phyloP scores from a whole-genome alignment of 2,888 invertebrate species.

The Campoplex capitator region DNA sequence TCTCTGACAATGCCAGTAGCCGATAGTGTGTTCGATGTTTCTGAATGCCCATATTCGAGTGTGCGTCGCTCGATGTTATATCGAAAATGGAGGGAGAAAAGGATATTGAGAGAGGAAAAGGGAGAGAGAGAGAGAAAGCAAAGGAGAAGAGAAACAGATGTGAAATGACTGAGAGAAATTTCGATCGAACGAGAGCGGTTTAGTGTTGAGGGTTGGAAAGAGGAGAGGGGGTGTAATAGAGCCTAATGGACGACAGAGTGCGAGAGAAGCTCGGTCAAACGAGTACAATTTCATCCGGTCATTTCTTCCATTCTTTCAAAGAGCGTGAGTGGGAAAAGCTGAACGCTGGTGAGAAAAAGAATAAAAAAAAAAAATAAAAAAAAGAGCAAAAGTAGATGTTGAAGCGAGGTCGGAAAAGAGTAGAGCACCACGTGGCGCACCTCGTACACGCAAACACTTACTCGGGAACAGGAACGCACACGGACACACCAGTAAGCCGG shows the following conservation, averaged over 20 bases:
- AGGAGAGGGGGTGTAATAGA: conserved; percentile 63
- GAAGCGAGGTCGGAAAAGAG: conserved; percentile 8
- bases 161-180: conserved; percentile 55
- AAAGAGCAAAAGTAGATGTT: background rate
- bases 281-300: conserved; percentile 70
- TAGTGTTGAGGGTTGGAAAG: conserved; percentile 10
- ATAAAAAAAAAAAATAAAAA: background rate
- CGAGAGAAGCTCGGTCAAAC: conserved; percentile 62
- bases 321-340: conserved; percentile 26
- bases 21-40: conserved; percentile 49
- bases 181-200: conserved; percentile 61
- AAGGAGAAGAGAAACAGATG: conserved; percentile 37
- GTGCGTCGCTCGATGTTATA: conserved; percentile 19
- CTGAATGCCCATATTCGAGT: conserved; percentile 22
- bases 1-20: conserved; percentile 53
- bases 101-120: conserved; percentile 3
- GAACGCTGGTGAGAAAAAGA: conserved; percentile 15
- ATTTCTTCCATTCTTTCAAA: conserved; percentile 67
- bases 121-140: conserved; percentile 2
- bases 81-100: conserved; percentile 11
- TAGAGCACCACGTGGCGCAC: conserved; percentile 51
- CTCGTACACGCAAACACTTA: conserved; percentile 20
- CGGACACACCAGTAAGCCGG: background rate
- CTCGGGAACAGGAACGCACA: background rate
- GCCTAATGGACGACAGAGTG: conserved; percentile 65